Conservation (phyloP, 2,797 vertebrate species). For the Columba guinea region DNA sequence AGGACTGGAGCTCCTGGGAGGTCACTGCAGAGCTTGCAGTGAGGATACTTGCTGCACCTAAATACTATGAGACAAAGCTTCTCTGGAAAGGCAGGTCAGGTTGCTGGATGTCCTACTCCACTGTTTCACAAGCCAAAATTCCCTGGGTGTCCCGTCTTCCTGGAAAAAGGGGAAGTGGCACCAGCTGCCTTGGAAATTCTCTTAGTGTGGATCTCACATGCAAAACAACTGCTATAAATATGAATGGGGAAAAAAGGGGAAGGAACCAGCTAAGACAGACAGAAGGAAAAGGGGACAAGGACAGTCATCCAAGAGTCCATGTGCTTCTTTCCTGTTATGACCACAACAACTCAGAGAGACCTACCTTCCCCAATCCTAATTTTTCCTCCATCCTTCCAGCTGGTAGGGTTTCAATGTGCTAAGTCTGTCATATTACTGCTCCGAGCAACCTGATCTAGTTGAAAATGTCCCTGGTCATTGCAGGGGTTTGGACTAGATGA, state of each 20-base stretch:
- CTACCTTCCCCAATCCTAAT: neutral
- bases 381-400: neutral
- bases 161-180: constrained; percentile 67
- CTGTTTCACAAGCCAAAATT: neutral
- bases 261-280: constrained; percentile 31
- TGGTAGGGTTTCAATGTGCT: neutral
- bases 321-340: neutral
- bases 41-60: neutral
- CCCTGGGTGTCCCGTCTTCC: neutral
- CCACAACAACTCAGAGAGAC: neutral
- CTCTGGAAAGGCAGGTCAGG: neutral
- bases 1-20: neutral
- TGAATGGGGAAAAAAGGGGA: constrained; percentile 60
- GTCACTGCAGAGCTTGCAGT: neutral
- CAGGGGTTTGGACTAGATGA: no score
- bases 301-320: neutral
- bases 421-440: neutral
- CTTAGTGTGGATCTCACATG: constrained; percentile 36
- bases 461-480: no score
- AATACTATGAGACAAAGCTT: neutral
- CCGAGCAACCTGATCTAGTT: no score
- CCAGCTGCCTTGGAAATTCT: constrained; percentile 69
- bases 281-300: neutral
- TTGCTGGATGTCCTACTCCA: neutral
- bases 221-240: constrained; percentile 70